Evolutionary conservation across 2,888 invertebrate genomes (phyloP).

Genomic region (Cryptus viduatorius): DNA sequence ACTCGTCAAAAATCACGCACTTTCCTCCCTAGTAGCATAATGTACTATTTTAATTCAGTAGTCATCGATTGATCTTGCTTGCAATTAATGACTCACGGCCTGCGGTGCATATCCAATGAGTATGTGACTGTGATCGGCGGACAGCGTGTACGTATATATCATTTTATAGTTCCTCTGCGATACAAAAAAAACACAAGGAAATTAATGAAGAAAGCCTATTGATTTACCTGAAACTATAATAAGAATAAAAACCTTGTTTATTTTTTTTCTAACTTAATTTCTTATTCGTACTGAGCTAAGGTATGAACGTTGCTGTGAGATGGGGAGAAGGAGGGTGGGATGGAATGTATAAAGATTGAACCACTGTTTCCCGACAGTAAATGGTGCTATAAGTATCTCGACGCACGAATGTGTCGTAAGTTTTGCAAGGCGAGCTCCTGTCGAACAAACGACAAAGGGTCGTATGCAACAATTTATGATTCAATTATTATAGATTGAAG

Average conservation of each 20-base stretch:
- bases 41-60: background rate
- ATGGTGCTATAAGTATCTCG: conserved; percentile 49
- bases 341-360: conserved; percentile 24
- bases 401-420: conserved; percentile 38
- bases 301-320: conserved; percentile 7
- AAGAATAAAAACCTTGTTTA: too few species aligned
- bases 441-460: conserved; percentile 57
- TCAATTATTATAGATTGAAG: too few species aligned
- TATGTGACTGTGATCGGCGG: conserved; percentile 79
- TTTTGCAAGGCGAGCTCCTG: conserved; percentile 37
- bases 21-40: too few species aligned
- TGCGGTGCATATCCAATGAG: conserved; percentile 79
- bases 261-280: background rate
- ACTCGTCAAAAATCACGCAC: too few species aligned
- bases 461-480: too few species aligned
- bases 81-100: conserved; percentile 73
- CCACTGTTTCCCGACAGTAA: conserved; percentile 21
- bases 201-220: conserved; percentile 12
- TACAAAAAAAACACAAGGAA: background rate
- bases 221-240: background rate
- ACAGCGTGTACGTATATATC: conserved; percentile 72
- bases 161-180: conserved; percentile 68
- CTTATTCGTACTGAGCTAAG: background rate
- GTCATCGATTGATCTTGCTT: background rate
- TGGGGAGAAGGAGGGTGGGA: too few species aligned